Evolutionary conservation across 1,140 invertebrate species (phyloP).

Genomic region (Scaptomyza pallida): DNA sequence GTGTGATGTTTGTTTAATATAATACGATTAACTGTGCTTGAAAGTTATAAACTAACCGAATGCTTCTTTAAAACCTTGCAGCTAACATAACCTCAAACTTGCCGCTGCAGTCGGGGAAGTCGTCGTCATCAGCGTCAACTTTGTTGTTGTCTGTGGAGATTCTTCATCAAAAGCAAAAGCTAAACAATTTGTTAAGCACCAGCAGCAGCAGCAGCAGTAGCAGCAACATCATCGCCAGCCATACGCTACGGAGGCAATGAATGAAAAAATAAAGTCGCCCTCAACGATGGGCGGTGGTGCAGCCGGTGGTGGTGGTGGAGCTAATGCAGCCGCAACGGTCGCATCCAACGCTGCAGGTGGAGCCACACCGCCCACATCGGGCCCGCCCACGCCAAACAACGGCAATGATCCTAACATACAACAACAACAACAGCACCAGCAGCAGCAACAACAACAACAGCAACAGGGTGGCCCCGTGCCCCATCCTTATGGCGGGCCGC

Average conservation of each 20-base stretch:
- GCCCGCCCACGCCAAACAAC: constrained; percentile 75
- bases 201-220: not conserved
- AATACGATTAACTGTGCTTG: constrained; percentile 4
- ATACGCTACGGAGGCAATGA: constrained; percentile 59
- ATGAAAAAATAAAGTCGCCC: constrained; percentile 83
- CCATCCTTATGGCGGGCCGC: constrained; percentile 72
- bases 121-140: constrained; percentile 72
- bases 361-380: constrained; percentile 69
- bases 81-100: constrained; percentile 82
- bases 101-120: constrained; percentile 73
- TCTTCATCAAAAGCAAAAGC: constrained; percentile 50
- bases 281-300: constrained; percentile 64
- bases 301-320: constrained; percentile 24
- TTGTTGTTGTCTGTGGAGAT: constrained; percentile 67
- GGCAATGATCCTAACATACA: constrained; percentile 66
- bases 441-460: constrained; percentile 8
- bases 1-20: constrained; percentile 11
- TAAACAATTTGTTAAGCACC: constrained; percentile 36
- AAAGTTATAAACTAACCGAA: constrained; percentile 51
- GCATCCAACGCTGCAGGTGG: constrained; percentile 35
- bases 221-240: not conserved
- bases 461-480: constrained; percentile 50
- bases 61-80: constrained; percentile 70
- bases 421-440: constrained; percentile 9
- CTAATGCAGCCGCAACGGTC: constrained; percentile 41